Percentiles rank a stretch among this genome's conserved stretches.
These are phyloP conservation scores for Sesia apiformis DNA, from an alignment of 2,888 invertebrate species.

Conservation along the genomic window DNA sequence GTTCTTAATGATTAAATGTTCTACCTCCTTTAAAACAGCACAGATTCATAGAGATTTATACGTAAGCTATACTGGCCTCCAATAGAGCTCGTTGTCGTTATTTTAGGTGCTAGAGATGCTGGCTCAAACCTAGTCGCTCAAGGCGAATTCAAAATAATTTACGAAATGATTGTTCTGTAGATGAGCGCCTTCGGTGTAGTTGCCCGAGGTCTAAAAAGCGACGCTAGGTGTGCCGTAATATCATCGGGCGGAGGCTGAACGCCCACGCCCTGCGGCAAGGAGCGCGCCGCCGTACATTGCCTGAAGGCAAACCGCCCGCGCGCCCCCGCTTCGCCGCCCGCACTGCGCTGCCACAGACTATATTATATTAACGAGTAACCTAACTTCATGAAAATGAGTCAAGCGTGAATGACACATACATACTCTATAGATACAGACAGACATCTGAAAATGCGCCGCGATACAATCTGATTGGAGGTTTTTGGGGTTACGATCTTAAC, in stretches of 20 bases:
- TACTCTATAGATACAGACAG: too few relatives aligned
- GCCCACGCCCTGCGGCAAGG: constrained; percentile 8
- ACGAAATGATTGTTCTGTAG: constrained; percentile 64
- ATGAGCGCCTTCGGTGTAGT: constrained; percentile 42
- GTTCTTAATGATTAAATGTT: too few relatives aligned
- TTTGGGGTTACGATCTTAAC: background rate
- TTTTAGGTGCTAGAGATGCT: background rate
- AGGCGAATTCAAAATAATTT: constrained; percentile 58
- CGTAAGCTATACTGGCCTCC: too few relatives aligned
- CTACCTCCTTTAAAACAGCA: too few relatives aligned
- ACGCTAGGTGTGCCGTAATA: constrained; percentile 42
- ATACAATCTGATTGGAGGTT: background rate
- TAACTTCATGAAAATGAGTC: background rate
- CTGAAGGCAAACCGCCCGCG: constrained; percentile 13
- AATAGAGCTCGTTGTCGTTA: too few relatives aligned
- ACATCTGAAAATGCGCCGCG: too few relatives aligned
- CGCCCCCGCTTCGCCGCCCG: constrained; percentile 13
- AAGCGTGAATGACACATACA: background rate
- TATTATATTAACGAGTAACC: background rate
- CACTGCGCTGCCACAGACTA: constrained; percentile 4
- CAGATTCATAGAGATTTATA: too few relatives aligned
- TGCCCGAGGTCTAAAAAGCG: constrained; percentile 35
- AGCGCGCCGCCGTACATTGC: constrained; percentile 5
- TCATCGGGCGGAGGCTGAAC: constrained; percentile 18
- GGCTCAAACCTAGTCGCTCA: constrained; percentile 14